Conservation (phyloP, 2,113 vertebrate genomes). For the Neodontobutis hainanensis region DNA sequence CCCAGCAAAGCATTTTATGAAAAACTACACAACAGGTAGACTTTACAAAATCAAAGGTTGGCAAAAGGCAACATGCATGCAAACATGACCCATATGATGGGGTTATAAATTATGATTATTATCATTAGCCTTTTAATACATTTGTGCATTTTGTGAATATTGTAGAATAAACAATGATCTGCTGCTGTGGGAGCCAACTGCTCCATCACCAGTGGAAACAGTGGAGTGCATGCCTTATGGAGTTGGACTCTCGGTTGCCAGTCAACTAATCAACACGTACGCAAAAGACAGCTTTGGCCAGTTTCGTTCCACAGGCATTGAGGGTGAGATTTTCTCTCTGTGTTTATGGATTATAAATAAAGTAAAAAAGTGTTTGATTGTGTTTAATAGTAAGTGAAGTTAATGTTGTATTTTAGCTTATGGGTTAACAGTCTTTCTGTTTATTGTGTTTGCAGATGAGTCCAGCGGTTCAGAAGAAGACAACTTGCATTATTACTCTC, state of each 20-base stretch:
- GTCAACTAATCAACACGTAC: slow-evolving; percentile 95
- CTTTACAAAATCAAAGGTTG: no score
- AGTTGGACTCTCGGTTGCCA: slow-evolving; percentile 94
- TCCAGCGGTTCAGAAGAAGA: slow-evolving; percentile 97
- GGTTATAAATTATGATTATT: no score
- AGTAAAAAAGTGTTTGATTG: neutral
- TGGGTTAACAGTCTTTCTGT: neutral
- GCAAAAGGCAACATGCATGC: neutral
- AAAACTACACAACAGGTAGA: slow-evolving; percentile 93
- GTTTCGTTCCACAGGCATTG: slow-evolving; percentile 88
- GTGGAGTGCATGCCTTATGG: slow-evolving; percentile 95
- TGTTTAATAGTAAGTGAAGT: neutral
- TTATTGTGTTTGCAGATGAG: slow-evolving; percentile 82
- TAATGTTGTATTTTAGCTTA: neutral
- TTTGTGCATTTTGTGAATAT: slow-evolving; percentile 62
- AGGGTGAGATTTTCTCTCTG: slow-evolving; percentile 78
- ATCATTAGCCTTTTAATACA: neutral
- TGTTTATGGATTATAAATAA: neutral
- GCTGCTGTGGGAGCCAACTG: slow-evolving; percentile 95
- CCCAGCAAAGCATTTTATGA: slow-evolving; percentile 94
- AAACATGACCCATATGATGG: no score
- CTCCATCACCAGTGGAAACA: slow-evolving; percentile 96
- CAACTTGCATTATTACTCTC: slow-evolving; percentile 85
- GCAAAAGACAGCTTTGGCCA: slow-evolving; percentile 92
- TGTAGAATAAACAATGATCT: slow-evolving; percentile 95